Evolutionary conservation across 2,113 vertebrate genomes (phyloP).

Genomic region (Gyps fulvus): DNA sequence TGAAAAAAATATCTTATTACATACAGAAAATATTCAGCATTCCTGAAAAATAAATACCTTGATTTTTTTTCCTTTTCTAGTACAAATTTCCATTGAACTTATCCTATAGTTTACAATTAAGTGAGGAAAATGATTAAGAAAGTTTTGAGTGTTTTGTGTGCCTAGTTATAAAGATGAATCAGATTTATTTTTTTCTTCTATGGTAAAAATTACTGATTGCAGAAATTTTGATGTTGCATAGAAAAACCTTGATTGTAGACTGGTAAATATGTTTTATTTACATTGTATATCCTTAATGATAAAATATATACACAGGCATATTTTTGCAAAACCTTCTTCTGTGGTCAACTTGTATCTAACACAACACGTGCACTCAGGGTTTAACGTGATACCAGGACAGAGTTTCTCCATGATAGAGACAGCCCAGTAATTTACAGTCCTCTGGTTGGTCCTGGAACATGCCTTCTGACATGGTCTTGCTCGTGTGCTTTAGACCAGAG

Average conservation of each 20-base stretch:
- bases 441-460: neutral
- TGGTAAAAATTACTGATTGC: neutral
- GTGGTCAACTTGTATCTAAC: neutral
- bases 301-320: neutral
- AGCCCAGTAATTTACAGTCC: neutral
- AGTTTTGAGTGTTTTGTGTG: neutral
- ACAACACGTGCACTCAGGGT: neutral
- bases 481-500: neutral
- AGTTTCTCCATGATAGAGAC: neutral
- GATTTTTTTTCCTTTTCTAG: neutral
- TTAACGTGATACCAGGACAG: neutral
- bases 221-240: neutral
- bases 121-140: neutral
- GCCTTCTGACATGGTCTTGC: fast-evolving
- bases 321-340: neutral
- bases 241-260: neutral
- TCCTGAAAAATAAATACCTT: neutral
- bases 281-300: neutral
- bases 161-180: neutral
- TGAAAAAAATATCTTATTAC: neutral
- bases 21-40: neutral
- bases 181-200: neutral
- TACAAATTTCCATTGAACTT: neutral
- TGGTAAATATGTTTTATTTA: neutral
- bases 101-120: neutral